Evolutionary conservation across 2,113 vertebrate genomes (phyloP).

Genomic region (Gnathonemus longibarbis): DNA sequence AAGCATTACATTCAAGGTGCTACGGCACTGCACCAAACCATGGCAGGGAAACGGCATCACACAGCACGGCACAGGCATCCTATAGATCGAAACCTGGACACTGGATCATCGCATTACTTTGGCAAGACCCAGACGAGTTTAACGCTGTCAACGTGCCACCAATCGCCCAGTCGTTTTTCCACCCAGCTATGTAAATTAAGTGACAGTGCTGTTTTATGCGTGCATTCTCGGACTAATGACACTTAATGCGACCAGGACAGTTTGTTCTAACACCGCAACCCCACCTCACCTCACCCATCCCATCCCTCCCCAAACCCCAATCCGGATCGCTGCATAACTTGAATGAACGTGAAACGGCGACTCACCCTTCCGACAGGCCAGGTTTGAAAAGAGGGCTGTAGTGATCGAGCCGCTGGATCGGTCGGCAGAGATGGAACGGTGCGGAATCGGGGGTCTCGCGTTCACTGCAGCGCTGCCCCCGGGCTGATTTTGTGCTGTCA

Average conservation of each 20-base stretch:
- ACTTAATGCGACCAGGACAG: background rate
- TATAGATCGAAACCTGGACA: background rate
- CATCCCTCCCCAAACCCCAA: too few species aligned
- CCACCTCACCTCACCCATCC: background rate
- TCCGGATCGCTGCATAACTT: background rate
- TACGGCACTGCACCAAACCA: constrained; percentile 19
- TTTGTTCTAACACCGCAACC: background rate
- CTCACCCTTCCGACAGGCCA: constrained; percentile 65
- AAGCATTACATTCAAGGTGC: background rate
- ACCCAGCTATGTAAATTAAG: background rate
- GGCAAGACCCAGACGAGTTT: background rate
- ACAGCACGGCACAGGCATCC: background rate
- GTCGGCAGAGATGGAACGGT: constrained; percentile 28
- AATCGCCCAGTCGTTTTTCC: background rate
- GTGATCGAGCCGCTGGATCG: background rate
- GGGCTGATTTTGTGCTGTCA: constrained; percentile 40
- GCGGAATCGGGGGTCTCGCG: background rate
- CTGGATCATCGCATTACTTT: background rate
- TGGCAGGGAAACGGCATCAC: background rate
- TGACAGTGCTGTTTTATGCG: background rate
- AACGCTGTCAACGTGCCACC: background rate
- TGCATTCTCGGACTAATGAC: background rate
- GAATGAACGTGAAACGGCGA: constrained; percentile 19
- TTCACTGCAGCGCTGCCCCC: constrained; percentile 20
- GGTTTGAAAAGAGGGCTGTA: constrained; percentile 35